These are phyloP conservation scores for Cataglyphis cursor DNA, from an alignment of 2,888 invertebrate genomes.

Conservation along the genomic window DNA sequence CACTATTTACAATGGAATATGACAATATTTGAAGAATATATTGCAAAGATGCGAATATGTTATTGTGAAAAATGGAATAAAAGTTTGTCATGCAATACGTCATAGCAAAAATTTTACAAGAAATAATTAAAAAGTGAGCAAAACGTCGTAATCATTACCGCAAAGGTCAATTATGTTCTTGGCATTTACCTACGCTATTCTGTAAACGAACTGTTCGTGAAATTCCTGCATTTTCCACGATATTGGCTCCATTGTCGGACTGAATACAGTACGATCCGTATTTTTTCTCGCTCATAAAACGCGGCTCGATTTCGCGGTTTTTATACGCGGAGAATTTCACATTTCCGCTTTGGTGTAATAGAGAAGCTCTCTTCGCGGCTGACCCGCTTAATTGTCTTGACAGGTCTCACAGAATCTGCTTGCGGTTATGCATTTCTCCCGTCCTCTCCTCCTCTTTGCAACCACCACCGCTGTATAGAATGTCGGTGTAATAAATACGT, in stretches of 20 bases:
- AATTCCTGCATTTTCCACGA: conserved; percentile 33
- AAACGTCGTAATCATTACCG: conserved; percentile 25
- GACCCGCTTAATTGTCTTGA: conserved; percentile 71
- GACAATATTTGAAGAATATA: not conserved
- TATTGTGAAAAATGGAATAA: not conserved
- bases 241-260: conserved; percentile 49
- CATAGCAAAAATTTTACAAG: not conserved
- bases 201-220: not conserved
- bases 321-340: conserved; percentile 46
- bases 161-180: conserved; percentile 36
- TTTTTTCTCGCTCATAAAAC: conserved; percentile 4
- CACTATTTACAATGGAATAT: not conserved
- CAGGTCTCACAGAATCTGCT: conserved; percentile 69
- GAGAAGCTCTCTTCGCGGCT: conserved; percentile 31
- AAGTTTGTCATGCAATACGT: not conserved
- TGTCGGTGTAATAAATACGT: conserved; percentile 73
- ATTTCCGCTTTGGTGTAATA: not conserved
- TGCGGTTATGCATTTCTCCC: conserved; percentile 58
- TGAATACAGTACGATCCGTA: not conserved
- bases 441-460: conserved; percentile 44
- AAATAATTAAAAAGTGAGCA: conserved; percentile 3
- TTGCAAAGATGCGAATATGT: not conserved
- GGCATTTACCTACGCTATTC: not conserved
- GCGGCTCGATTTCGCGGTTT: not conserved
- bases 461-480: conserved; percentile 35